Conservation (phyloP, 2,797 vertebrate genomes). For the Pelobates cultripes region DNA sequence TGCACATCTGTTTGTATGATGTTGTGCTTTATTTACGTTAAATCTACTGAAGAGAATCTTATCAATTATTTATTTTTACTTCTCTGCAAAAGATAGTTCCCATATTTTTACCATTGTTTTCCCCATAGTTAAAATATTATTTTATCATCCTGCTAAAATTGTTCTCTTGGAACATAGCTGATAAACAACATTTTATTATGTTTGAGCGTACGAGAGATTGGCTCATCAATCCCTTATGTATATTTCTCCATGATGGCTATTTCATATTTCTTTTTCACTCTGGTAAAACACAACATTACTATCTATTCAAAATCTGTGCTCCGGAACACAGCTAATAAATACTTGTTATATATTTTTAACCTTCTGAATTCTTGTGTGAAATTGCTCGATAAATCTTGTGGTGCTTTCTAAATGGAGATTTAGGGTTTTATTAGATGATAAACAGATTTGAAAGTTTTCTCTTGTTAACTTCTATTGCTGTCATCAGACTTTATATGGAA, state of each 20-base stretch:
- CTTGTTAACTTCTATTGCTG: conserved; percentile 24
- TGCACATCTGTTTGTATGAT: not conserved
- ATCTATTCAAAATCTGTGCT: conserved; percentile 22
- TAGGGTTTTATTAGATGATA: conserved; percentile 21
- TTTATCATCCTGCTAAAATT: conserved; percentile 46
- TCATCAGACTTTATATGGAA: not conserved
- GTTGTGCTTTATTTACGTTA: conserved; percentile 10
- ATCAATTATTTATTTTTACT: conserved; percentile 48
- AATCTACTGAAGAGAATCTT: conserved; percentile 8
- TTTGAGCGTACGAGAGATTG: conserved; percentile 21
- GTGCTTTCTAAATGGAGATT: conserved; percentile 22
- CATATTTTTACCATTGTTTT: conserved; percentile 39
- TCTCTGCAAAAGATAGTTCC: conserved; percentile 15
- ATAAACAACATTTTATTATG: conserved; percentile 48
- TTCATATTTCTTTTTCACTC: conserved; percentile 37
- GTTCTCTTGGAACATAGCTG: conserved; percentile 43
- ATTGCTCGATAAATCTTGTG: conserved; percentile 12
- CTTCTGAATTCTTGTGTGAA: conserved; percentile 19
- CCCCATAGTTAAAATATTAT: conserved; percentile 52
- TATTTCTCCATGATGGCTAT: conserved; percentile 43
- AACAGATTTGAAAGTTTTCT: conserved; percentile 28
- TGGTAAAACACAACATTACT: conserved; percentile 21
- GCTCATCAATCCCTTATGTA: conserved; percentile 51
- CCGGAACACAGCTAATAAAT: conserved; percentile 37
- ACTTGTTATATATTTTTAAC: conserved; percentile 28